Percentiles rank a stretch among this genome's conserved stretches.
These are phyloP conservation scores for Pipistrellus pygmaeus DNA, from an alignment of 2,797 vertebrate species.

Conservation along the genomic window DNA sequence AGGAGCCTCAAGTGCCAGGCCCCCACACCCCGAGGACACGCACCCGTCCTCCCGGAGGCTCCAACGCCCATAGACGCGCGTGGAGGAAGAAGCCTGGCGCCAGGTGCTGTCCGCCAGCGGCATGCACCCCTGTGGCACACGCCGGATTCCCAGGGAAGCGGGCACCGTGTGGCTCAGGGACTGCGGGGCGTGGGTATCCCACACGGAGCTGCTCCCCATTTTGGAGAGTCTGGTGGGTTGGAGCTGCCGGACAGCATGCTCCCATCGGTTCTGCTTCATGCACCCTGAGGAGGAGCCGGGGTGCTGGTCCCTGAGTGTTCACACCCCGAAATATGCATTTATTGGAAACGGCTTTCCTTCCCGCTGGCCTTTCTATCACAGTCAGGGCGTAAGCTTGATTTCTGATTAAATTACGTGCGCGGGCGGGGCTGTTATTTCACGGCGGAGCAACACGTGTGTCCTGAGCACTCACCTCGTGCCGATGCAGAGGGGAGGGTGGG, in stretches of 20 bases:
- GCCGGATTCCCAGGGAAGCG: fast-evolving
- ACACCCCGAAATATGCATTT: neutral
- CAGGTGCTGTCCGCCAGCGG: too few relatives aligned
- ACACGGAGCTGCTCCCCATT: fast-evolving
- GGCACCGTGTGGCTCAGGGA: too few relatives aligned
- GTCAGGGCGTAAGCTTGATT: neutral
- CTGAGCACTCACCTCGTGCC: fast-evolving
- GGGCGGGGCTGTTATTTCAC: neutral
- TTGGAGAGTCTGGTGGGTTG: neutral
- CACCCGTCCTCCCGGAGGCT: fast-evolving
- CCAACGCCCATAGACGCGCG: neutral
- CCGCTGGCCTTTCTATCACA: neutral
- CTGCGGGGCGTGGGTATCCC: fast-evolving
- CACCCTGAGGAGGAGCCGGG: too few relatives aligned
- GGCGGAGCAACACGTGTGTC: neutral
- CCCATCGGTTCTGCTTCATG: fast-evolving
- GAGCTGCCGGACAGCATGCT: fast-evolving
- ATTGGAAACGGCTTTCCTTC: neutral
- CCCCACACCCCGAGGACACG: fast-evolving
- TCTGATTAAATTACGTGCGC: neutral
- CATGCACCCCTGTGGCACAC: too few relatives aligned
- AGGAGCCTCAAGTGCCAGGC: neutral
- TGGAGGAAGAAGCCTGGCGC: too few relatives aligned
- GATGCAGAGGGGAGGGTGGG: fast-evolving
- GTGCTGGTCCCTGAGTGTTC: neutral